Base-by-base conservation (phyloP, 2,113 vertebrate species). In the Orientallactaga bullata region DNA sequence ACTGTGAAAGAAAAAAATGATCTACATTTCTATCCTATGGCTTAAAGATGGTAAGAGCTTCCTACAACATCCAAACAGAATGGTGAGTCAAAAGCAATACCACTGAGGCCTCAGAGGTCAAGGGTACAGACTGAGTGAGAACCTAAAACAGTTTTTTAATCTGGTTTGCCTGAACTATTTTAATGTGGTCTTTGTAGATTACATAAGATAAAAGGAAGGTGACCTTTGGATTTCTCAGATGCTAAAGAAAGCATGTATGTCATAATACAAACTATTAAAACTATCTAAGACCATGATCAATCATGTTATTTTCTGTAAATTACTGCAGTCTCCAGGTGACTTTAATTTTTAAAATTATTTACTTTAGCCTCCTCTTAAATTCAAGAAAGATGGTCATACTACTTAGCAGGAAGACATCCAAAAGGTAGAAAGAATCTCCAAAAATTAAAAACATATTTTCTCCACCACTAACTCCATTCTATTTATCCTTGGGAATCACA, bases 261-360 rank as follows among this genome's bases (percentile, higher is more conserved):
- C 69, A 72, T 12, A 61, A 42, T 51, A 76, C 72, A 71, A 35
- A 26, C 47, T n/a, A 39, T 28, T 30, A 9, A 47, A 51, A 55
- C 37, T 90, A 78, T 39, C 63, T 78, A 77, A 82, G 71, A 28
- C 24, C 66, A 0, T 61, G 72, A 78, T 79, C 47, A 61, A 39
- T 26, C 15, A 66, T 65, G 39, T 47, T 65, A 95, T 81, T 89
- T 91, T 85, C 68, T 82, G 76, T 66, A 32, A 51, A 77, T 2
- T 92, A 37, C 13, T 85, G 85, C 11, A 82, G 35, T 68, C 32
- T 81, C 74, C 39, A 39, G 32, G 7, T 30, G 17, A 88, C 21
- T 65, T 47, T 79, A 90, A 90, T 66, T 78, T 85, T n/a, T 51
- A 76, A 84, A 84, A 61, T 37, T 79, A 94, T 77, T 89, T 91